Conservation (phyloP, 2,797 vertebrate genomes). For the Cryptoblepharus egeriae region DNA sequence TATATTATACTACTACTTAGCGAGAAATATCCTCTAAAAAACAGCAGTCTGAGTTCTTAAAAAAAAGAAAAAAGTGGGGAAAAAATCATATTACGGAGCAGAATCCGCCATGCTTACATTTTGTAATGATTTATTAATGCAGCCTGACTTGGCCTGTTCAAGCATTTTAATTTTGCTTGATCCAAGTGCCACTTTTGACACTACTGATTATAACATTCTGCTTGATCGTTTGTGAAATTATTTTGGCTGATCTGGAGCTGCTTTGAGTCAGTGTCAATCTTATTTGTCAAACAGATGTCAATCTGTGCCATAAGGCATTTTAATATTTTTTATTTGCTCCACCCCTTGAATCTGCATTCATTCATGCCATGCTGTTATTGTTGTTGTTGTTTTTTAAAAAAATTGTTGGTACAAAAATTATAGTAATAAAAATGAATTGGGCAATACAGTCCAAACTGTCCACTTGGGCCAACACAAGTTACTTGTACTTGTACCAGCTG, state of each 20-base stretch:
- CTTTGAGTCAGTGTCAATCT: conserved; percentile 22
- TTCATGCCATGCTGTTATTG: background rate
- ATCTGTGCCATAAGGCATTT: background rate
- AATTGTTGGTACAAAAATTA: background rate
- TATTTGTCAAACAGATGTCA: conserved; percentile 19
- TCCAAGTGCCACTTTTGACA: conserved; percentile 47
- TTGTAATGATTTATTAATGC: conserved; percentile 63
- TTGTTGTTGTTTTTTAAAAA: too few species aligned
- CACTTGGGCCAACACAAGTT: too few species aligned
- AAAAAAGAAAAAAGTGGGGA: background rate
- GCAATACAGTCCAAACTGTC: too few species aligned
- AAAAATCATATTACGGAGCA: background rate
- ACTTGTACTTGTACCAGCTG: too few species aligned
- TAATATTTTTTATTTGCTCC: background rate
- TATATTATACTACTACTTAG: conserved; percentile 26
- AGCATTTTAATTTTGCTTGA: conserved; percentile 61
- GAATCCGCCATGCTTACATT: background rate
- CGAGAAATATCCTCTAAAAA: conserved; percentile 27
- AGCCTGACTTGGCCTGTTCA: conserved; percentile 38
- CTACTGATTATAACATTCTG: conserved; percentile 35
- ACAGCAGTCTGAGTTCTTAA: conserved; percentile 6
- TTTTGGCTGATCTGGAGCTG: background rate
- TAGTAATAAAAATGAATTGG: too few species aligned
- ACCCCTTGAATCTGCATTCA: background rate
- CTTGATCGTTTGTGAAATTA: conserved; percentile 42